Evolutionary conservation across 2,888 invertebrate genomes (phyloP), one percentile per base, ranked within the genome.

Genomic region (Gymnosoma rotundatum): DNA sequence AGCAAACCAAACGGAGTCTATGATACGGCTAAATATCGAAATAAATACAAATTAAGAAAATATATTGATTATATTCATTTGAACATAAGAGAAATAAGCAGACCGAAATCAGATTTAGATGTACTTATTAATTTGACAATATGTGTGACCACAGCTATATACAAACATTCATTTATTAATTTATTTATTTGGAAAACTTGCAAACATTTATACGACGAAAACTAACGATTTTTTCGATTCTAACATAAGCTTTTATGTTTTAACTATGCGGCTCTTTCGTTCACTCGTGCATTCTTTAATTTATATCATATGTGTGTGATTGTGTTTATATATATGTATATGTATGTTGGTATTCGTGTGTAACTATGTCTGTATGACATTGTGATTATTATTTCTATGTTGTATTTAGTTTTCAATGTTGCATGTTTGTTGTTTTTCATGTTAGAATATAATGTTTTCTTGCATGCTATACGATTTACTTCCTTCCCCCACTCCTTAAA

Each of bases 351-450:
- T 63, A n/a, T 36, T 14, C 1, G 38, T 38, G 6, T 38, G 2
- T 38, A 38, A 4, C 1, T 38, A 58, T 25, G n/a, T 20, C 2
- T 25, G 25, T 25, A 25, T 25, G 25, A 25, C 1, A 25, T 25
- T 36, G 21, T 56, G 61, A 48, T 70, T 38, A 25, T 38, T 63
- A 54, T 73, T 78, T 66, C 21, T 60, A 69, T 58, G 54, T 78
- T 61, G 42, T 48, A 54, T 69, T 69, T 78, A 64, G 67, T 83
- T 79, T 73, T 74, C 75, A 67, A 78, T 84, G 80, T 84, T 84
- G 83, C 83, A 84, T 84, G 83, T 78, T 84, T 81, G 73, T 74
- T 64, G 74, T 64, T 70, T 74, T 64, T 63, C 76, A 66, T 72
- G 72, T 70, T 74, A 25, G 25, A 25, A 32, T 32, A 63, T 78